Evolutionary conservation across 2,888 invertebrate species (phyloP).

Genomic region (Papilio demoleus): DNA sequence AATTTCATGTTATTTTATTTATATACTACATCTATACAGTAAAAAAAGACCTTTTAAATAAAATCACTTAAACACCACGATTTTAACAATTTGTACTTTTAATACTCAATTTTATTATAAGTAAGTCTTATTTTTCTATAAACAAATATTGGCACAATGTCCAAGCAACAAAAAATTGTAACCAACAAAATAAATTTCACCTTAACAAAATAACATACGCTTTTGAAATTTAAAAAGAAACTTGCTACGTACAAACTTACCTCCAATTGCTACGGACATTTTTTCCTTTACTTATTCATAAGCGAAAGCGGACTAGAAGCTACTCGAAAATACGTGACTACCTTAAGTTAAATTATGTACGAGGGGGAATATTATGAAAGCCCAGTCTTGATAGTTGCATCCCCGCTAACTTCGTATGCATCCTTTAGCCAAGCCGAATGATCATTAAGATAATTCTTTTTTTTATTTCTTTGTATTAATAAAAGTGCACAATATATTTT

Average conservation of each 20-base stretch:
- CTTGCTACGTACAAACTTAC: constrained; percentile 55
- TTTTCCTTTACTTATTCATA: constrained; percentile 76
- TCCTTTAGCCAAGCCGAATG: constrained; percentile 26
- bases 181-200: neutral
- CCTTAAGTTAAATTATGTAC: constrained; percentile 72
- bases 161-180: constrained; percentile 10
- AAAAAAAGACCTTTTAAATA: too few relatives aligned
- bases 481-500: neutral
- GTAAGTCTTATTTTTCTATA: neutral
- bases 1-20: neutral
- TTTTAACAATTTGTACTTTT: neutral
- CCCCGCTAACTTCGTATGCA: constrained; percentile 40
- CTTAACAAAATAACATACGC: constrained; percentile 9
- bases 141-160: neutral
- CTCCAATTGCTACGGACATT: constrained; percentile 70
- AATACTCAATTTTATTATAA: neutral
- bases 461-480: neutral
- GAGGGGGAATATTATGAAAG: constrained; percentile 53
- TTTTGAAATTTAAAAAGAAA: constrained; percentile 51
- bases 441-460: constrained; percentile 23
- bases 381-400: constrained; percentile 56
- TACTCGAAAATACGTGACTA: constrained; percentile 78
- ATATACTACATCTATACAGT: too few relatives aligned
- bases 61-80: too few relatives aligned
- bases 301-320: constrained; percentile 71